phyloP scores from a whole-genome alignment of 1,140 invertebrate species.

The Drosophila bocki region DNA sequence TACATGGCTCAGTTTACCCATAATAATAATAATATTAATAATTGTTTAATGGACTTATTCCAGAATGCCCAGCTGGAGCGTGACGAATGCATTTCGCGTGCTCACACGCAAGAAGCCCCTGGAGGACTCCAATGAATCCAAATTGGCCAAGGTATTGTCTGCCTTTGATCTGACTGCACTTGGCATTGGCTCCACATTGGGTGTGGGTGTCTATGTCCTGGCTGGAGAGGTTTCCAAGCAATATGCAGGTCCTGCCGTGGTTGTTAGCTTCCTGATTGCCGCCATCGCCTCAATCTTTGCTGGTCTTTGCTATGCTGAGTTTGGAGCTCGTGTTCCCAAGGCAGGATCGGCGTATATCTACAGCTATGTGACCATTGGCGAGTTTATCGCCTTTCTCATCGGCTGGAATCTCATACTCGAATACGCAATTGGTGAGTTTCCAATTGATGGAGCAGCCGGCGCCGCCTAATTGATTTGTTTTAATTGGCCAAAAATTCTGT shows the following conservation, averaged over 20 bases:
- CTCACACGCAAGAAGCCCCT: slow-evolving; percentile 78
- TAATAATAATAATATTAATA: slow-evolving; percentile 26
- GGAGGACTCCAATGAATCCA: slow-evolving; percentile 85
- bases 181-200: slow-evolving; percentile 94
- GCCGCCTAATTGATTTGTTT: slow-evolving; percentile 57
- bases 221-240: slow-evolving; percentile 94
- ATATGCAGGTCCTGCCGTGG: slow-evolving; percentile 94
- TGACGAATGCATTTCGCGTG: slow-evolving; percentile 68
- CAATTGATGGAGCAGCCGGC: slow-evolving; percentile 32
- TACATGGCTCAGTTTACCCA: slow-evolving; percentile 4
- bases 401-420: slow-evolving; percentile 97
- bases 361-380: slow-evolving; percentile 94
- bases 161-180: slow-evolving; percentile 92
- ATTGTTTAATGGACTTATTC: slow-evolving; percentile 37
- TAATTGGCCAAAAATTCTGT: slow-evolving; percentile 43
- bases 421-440: slow-evolving; percentile 92
- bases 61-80: slow-evolving; percentile 76
- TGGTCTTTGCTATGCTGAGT: slow-evolving; percentile 95
- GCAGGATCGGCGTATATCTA: slow-evolving; percentile 95
- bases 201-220: slow-evolving; percentile 96
- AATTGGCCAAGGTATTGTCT: slow-evolving; percentile 91
- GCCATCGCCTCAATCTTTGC: slow-evolving; percentile 95
- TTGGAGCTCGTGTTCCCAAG: slow-evolving; percentile 93
- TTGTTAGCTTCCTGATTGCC: slow-evolving; percentile 94
- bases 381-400: slow-evolving; percentile 91